Evolutionary conservation across 2,797 vertebrate genomes (phyloP), one percentile per base, ranked within the genome.

Genomic region (Nyctibius grandis): DNA sequence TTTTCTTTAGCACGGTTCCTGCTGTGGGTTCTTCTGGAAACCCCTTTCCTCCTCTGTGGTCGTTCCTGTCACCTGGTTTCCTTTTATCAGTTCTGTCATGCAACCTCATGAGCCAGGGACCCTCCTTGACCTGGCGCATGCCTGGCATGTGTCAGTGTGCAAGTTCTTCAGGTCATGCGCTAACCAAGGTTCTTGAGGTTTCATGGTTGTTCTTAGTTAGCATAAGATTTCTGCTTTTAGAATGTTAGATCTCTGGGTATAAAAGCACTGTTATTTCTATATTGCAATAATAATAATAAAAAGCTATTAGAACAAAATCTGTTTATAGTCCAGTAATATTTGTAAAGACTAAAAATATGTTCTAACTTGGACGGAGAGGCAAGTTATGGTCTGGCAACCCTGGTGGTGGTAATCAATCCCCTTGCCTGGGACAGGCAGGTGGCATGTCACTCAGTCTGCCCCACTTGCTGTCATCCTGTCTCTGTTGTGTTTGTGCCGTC

Each of bases 321-420:
- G 9, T 81, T 84, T 95, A 79, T 95, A 95, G 64, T 36, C 9
- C 61, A 54, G 77, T 73, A 93, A 94, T 93, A 70, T 88, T 86
- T 89, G 54, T 59, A 60, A 95, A 54, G 64, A 83, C 95, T 97
- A 94, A 97, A 97, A 96, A 95, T 96, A 96, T 25, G 78, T 81
- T 33, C 17, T 40, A 60, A 72, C 83, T 96, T 95, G 84, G 90
- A 91, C 2, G 2, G 83, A 48, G 82, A 57, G 54, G 60, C 69
- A 77, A 72, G 48, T 95, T 96, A 91, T 88, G 47, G 53, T 75
- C 74, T 95, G 69, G 91, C 68, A 84, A 2, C 11, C 51, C 44
- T 21, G 8, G 74, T 72, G 31, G 11, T 65, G 33, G 89, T 93
- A 93, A 94, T 97, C 57, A 89, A 67, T 91, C 79, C 64, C 75